Percentiles rank a stretch among this genome's conserved stretches.
These are phyloP conservation scores for Athalia rosae DNA, from an alignment of 2,888 invertebrate species.

Conservation along the genomic window DNA sequence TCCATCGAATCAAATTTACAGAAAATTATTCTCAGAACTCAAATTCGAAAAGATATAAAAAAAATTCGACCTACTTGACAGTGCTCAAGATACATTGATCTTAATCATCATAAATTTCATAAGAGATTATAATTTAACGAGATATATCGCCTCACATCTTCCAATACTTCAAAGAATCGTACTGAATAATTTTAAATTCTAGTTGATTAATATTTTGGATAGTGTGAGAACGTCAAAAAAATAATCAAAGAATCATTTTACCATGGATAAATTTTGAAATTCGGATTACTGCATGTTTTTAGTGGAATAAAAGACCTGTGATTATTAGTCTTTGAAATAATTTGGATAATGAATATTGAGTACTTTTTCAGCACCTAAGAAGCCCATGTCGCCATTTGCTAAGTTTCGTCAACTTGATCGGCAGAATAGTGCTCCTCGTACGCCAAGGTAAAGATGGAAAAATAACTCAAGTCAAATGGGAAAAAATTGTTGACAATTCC, in stretches of 20 bases:
- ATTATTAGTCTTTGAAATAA: not conserved
- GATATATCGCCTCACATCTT: not conserved
- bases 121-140: not conserved
- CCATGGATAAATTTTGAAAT: no score
- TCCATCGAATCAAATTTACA: no score
- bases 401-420: conserved; percentile 94
- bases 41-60: no score
- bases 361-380: conserved; percentile 72
- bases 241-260: no score
- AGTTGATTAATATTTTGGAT: not conserved
- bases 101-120: not conserved
- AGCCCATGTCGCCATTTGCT: conserved; percentile 89
- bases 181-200: not conserved
- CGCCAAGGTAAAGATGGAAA: conserved; percentile 82
- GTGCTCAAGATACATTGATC: no score
- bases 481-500: not conserved
- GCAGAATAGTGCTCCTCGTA: conserved; percentile 84
- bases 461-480: not conserved
- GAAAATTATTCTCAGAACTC: no score
- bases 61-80: no score
- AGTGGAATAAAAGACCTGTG: no score
- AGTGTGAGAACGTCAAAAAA: no score
- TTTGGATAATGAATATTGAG: conserved; percentile 11
- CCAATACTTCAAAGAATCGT: conserved; percentile 6
- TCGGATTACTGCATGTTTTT: no score